These are phyloP conservation scores for Ceratoteleas bidentatus DNA, from an alignment of 1,140 invertebrate genomes.

Conservation along the genomic window DNA sequence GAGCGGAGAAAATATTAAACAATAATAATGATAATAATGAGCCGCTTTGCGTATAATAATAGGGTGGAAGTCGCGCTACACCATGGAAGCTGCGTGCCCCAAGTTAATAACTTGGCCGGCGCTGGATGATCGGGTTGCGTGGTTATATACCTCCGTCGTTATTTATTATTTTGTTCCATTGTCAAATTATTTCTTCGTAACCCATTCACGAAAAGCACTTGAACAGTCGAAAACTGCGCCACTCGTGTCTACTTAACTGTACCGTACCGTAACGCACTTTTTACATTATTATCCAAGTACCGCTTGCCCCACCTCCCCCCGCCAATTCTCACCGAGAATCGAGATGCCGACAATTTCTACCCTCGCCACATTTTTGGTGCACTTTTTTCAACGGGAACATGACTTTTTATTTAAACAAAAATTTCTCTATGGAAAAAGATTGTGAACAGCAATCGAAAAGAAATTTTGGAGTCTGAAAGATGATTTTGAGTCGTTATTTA, in stretches of 20 bases:
- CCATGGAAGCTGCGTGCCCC: slow-evolving; percentile 72
- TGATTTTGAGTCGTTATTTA: too few species aligned
- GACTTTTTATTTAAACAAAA: too few species aligned
- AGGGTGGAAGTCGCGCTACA: slow-evolving; percentile 74
- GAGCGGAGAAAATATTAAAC: slow-evolving; percentile 78
- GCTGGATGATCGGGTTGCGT: slow-evolving; percentile 63
- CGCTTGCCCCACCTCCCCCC: too few species aligned
- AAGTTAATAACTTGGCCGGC: slow-evolving; percentile 76
- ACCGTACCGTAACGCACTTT: slow-evolving; percentile 35
- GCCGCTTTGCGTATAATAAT: slow-evolving; percentile 79
- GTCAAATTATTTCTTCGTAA: slow-evolving; percentile 57
- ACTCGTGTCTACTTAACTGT: slow-evolving; percentile 34
- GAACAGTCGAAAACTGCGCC: slow-evolving; percentile 36
- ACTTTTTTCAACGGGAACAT: too few species aligned
- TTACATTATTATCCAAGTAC: slow-evolving; percentile 21
- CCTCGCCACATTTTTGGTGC: too few species aligned
- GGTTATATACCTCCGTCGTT: slow-evolving; percentile 60
- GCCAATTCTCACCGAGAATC: too few species aligned
- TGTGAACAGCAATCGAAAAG: too few species aligned
- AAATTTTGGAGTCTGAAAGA: too few species aligned
- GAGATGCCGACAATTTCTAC: too few species aligned
- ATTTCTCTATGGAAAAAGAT: too few species aligned
- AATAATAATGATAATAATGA: slow-evolving; percentile 81
- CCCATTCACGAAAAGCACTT: slow-evolving; percentile 23
- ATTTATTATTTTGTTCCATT: slow-evolving; percentile 66